A percentile compares a stretch with the other conserved stretches of the same genome.
Evolutionary conservation across 2,113 vertebrate species (phyloP).

Genomic region (Talpa occidentalis): DNA sequence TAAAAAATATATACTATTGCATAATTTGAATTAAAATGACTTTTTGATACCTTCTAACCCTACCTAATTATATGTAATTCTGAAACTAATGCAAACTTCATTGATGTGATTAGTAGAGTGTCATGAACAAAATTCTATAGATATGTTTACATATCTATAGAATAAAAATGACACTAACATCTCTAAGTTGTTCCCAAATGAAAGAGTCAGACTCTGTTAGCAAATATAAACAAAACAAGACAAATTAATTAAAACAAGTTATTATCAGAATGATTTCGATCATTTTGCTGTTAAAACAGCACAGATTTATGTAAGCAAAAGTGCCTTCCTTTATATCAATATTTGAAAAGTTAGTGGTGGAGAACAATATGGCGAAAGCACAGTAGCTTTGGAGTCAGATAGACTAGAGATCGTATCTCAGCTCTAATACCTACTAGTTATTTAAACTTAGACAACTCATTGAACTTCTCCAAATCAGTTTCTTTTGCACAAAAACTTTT

Average conservation of each 20-base stretch:
- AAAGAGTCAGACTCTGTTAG: neutral
- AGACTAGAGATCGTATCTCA: neutral
- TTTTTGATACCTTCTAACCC: neutral
- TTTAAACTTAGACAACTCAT: conserved; percentile 1
- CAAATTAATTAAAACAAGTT: neutral
- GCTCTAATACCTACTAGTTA: neutral
- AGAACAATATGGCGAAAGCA: neutral
- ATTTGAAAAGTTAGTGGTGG: neutral
- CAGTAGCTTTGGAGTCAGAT: neutral
- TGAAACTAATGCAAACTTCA: neutral
- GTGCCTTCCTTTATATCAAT: neutral
- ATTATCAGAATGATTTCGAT: neutral
- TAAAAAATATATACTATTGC: neutral
- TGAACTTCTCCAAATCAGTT: neutral
- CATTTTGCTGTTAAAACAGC: neutral
- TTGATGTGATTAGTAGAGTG: neutral
- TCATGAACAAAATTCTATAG: neutral
- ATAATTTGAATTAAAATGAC: conserved; percentile 23
- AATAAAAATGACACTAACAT: neutral
- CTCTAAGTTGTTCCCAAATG: neutral
- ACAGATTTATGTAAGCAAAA: neutral
- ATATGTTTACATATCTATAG: neutral
- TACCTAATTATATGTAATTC: conserved; percentile 3
- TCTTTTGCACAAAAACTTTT: neutral
- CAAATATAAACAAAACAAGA: neutral